Evolutionary conservation across 2,113 vertebrate species (phyloP).

Genomic region (Lathamus discolor): DNA sequence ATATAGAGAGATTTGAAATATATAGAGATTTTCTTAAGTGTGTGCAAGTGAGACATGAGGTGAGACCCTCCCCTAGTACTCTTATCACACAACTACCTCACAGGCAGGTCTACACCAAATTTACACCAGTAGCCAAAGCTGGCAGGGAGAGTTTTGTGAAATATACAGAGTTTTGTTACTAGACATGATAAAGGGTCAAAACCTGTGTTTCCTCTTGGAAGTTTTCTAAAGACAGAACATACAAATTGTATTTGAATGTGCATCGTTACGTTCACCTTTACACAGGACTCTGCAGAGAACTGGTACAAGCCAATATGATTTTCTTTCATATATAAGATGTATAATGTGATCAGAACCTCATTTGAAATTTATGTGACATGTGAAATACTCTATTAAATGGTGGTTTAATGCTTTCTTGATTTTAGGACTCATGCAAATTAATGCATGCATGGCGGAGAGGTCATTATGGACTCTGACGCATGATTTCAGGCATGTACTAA

Average conservation of each 20-base stretch:
- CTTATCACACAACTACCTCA: neutral
- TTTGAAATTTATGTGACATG: neutral
- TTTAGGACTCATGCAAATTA: constrained; percentile 70
- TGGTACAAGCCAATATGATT: neutral
- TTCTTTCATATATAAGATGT: neutral
- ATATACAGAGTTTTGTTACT: neutral
- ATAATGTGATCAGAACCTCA: neutral
- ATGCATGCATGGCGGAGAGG: constrained; percentile 32
- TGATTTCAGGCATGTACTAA: constrained; percentile 16
- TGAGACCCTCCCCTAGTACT: neutral
- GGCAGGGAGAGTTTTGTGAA: neutral
- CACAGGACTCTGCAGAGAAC: neutral
- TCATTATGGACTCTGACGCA: constrained; percentile 9
- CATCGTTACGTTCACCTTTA: neutral
- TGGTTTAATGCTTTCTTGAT: constrained; percentile 66
- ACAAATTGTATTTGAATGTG: neutral
- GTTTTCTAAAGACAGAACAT: neutral
- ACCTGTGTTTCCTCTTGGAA: neutral
- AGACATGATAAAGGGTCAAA: neutral
- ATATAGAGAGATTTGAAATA: neutral
- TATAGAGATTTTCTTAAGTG: neutral
- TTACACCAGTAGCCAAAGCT: neutral
- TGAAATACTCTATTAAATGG: constrained; percentile 3
- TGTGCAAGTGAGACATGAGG: neutral
- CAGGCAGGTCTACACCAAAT: neutral